These are phyloP conservation scores for Thamnaconus septentrionalis DNA, from an alignment of 2,113 vertebrate species.

Conservation along the genomic window DNA sequence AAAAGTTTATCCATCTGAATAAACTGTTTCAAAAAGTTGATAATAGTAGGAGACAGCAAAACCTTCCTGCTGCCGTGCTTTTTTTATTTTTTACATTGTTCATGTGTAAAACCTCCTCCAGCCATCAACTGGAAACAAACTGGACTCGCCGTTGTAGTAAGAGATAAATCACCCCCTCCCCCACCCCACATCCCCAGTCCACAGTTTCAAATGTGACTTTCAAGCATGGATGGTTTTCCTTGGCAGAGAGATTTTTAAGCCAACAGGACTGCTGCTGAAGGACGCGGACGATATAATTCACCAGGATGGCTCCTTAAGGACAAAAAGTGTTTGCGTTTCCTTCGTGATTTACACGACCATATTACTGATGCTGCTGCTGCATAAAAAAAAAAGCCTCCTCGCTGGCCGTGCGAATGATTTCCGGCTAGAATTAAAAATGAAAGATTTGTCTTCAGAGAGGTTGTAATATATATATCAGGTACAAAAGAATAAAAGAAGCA, in stretches of 20 bases:
- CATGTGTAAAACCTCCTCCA: too few relatives aligned
- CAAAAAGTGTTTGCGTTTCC: conserved; percentile 11
- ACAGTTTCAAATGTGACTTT: too few relatives aligned
- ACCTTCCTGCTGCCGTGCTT: background rate
- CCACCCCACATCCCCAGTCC: too few relatives aligned
- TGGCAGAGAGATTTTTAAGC: conserved; percentile 1
- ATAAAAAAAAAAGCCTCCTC: background rate
- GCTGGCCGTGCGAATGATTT: too few relatives aligned
- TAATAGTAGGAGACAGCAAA: conserved; percentile 23
- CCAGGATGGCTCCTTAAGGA: background rate
- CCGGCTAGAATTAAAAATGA: too few relatives aligned
- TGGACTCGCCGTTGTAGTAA: too few relatives aligned
- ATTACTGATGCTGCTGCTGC: background rate
- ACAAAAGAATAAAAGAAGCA: too few relatives aligned
- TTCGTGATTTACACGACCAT: conserved; percentile 8
- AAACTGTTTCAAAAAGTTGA: conserved; percentile 21
- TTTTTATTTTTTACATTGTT: too few relatives aligned
- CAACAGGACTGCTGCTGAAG: conserved; percentile 3
- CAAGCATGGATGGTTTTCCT: background rate
- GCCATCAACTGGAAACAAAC: too few relatives aligned
- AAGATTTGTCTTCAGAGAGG: too few relatives aligned
- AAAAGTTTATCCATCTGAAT: conserved; percentile 33
- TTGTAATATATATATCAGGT: too few relatives aligned
- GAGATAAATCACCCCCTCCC: too few relatives aligned
- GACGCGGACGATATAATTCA: background rate